Base-by-base conservation (phyloP, 2,113 vertebrate species). In the Heliornis fulica region DNA sequence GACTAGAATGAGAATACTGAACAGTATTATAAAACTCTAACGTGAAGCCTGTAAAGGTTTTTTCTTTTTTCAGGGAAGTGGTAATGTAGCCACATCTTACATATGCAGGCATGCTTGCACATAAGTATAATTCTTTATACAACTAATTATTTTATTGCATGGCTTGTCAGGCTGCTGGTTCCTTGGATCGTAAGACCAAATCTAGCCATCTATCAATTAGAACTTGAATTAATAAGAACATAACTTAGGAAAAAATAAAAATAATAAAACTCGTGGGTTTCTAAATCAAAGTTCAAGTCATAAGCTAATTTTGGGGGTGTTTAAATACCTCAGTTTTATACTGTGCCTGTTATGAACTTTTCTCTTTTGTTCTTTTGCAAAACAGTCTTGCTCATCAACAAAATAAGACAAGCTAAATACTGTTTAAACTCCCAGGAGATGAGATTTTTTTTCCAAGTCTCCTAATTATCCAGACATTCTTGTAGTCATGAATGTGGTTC, bases 381-480 rank as follows among this genome's bases (percentile, higher is more conserved):
- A 93, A 89, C 89, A 68, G 4, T 32, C 36, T 91, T 80, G 3
- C 26, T 88, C 77, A 65, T 90, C 34, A 76, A 54, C 50, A 87
- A 87, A 90, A 60, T 79, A 86, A 78, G 41, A 75, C 34, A 90
- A 80, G 23, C 5, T 78, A 78, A 89, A 92, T 38, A 59, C 23
- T 74, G 40, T 79, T 89, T 77, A 85, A 94, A 82, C 12, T 93
- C 89, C 72, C 91, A 85, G 53, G 53, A 77, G 82, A 94, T 41
- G 10, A 93, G 29, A 76, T 64, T 93, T 90, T 93, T 90, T 89
- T 96, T 77, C 87, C 85, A 87, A 63, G 65, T 66, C 15, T 90
- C 43, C 61, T 90, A 91, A 93, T 91, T 94, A 94, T 60, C 50
- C 85, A 95, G 84, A 93, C 78, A 87, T 87, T 85, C 51, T 72